phyloP scores from a whole-genome alignment of 2,113 vertebrate genomes.

The Hippocampus guttulatus region DNA sequence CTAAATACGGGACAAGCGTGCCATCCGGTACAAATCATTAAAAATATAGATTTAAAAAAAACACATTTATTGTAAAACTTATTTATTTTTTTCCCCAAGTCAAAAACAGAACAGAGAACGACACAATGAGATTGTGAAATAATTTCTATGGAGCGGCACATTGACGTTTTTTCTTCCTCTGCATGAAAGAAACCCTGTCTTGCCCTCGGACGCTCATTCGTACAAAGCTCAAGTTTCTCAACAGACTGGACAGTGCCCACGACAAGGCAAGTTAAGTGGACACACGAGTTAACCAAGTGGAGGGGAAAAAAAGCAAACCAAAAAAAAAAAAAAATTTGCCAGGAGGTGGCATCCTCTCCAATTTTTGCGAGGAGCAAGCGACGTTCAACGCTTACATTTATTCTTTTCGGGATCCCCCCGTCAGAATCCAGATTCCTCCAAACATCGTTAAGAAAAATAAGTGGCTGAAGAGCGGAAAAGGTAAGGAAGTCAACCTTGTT shows the following conservation, averaged over 20 bases:
- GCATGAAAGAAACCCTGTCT: constrained; percentile 67
- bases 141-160: constrained; percentile 75
- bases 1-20: background rate
- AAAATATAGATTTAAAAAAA: background rate
- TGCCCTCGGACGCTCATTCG: constrained; percentile 39
- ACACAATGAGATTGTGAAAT: constrained; percentile 69
- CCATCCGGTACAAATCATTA: background rate
- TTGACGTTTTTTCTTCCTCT: constrained; percentile 58
- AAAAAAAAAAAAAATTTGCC: constrained; percentile 12
- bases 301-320: constrained; percentile 21
- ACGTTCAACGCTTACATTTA: background rate
- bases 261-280: constrained; percentile 21
- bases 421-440: background rate
- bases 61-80: constrained; percentile 68
- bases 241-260: constrained; percentile 38
- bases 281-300: constrained; percentile 39
- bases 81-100: constrained; percentile 72
- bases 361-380: background rate
- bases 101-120: constrained; percentile 76
- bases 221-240: constrained; percentile 36
- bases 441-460: background rate
- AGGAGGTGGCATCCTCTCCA: background rate
- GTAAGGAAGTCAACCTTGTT: background rate
- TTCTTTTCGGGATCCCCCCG: background rate
- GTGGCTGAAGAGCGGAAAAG: background rate